Conservation (phyloP, 1,140 invertebrate genomes). For the Gonatopus flavifemur region DNA sequence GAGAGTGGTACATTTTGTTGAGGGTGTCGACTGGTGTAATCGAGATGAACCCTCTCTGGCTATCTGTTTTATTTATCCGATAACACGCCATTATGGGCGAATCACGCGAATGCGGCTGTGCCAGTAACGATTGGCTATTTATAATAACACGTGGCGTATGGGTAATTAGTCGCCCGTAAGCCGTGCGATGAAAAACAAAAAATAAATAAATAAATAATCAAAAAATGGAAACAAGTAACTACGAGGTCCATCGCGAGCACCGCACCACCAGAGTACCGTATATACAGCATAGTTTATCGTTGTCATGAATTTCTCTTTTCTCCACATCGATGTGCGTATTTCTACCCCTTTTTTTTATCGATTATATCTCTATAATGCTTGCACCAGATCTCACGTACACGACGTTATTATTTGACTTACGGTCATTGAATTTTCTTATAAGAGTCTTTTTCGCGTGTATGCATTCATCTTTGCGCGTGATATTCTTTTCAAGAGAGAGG, state of each 20-base stretch:
- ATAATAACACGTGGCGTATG: constrained; percentile 57
- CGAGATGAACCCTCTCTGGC: constrained; percentile 43
- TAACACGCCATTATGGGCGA: constrained; percentile 56
- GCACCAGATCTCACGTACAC: too few species aligned
- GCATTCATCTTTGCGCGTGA: too few species aligned
- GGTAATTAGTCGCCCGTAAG: constrained; percentile 56
- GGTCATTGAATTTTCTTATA: too few species aligned
- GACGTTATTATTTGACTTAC: too few species aligned
- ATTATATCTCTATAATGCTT: too few species aligned
- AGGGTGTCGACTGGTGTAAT: constrained; percentile 45
- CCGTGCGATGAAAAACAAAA: constrained; percentile 34
- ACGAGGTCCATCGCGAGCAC: constrained; percentile 27
- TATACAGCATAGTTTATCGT: too few species aligned
- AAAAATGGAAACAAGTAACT: too few species aligned
- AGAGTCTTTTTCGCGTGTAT: too few species aligned
- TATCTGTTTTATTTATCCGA: constrained; percentile 58
- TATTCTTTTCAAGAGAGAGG: too few species aligned
- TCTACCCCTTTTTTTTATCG: neutral
- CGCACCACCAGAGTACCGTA: too few species aligned
- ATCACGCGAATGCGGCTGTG: constrained; percentile 50
- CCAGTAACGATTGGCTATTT: constrained; percentile 58
- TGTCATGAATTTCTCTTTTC: constrained; percentile 35
- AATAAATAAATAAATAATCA: too few species aligned
- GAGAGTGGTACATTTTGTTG: too few species aligned
- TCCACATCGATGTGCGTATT: constrained; percentile 7